Conservation (phyloP, 2,797 vertebrate genomes). For the Dicrostonyx torquatus region DNA sequence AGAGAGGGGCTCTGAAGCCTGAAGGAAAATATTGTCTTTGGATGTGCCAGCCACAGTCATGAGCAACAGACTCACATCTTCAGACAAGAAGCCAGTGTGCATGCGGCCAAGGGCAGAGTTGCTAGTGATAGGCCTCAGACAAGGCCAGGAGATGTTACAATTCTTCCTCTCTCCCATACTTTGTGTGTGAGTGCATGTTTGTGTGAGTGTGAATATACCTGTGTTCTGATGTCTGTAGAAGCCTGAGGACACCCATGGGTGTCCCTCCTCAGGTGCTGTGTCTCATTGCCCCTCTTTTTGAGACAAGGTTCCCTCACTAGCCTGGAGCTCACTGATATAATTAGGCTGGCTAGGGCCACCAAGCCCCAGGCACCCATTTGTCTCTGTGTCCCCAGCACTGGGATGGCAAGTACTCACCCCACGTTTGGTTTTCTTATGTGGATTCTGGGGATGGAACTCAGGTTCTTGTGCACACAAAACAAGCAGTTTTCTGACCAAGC, state of each 20-base stretch:
- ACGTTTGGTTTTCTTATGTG: background rate
- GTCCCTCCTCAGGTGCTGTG: background rate
- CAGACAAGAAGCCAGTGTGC: constrained; percentile 80
- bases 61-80: constrained; percentile 44
- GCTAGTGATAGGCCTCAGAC: constrained; percentile 1
- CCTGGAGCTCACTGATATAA: background rate
- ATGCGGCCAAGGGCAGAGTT: constrained; percentile 60
- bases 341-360: background rate
- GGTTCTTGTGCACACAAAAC: background rate
- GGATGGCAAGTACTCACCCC: background rate
- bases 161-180: background rate
- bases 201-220: background rate
- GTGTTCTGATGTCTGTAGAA: background rate
- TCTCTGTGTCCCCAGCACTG: background rate
- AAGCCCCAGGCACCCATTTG: background rate
- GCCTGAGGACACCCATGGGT: background rate
- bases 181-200: background rate
- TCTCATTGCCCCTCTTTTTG: background rate
- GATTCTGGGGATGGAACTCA: background rate
- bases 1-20: constrained; percentile 77
- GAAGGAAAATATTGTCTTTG: constrained; percentile 79
- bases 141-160: background rate
- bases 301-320: background rate
- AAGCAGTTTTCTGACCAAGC: background rate
- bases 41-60: constrained; percentile 68